Evolutionary conservation across 2,797 vertebrate genomes (phyloP).

Genomic region (Myoxocephalus aenaeus): DNA sequence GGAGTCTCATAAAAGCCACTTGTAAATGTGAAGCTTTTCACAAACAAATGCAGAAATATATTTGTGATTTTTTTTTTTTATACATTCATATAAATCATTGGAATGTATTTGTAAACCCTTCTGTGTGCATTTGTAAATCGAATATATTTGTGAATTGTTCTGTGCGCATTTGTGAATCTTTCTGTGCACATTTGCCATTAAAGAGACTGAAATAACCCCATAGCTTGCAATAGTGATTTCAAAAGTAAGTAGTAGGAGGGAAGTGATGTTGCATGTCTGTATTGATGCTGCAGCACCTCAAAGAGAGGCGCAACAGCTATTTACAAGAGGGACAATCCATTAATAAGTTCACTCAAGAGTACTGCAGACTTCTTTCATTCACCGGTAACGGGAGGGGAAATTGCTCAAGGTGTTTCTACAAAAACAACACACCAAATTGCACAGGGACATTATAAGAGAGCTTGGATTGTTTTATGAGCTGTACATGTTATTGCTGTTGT

Average conservation of each 20-base stretch:
- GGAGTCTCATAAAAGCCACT: too few relatives aligned
- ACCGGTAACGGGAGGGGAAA: constrained; percentile 23
- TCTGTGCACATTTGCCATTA: too few relatives aligned
- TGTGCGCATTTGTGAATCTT: too few relatives aligned
- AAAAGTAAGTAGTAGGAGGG: not conserved
- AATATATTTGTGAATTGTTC: too few relatives aligned
- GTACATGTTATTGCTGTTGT: not conserved
- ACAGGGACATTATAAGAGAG: not conserved
- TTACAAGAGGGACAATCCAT: constrained; percentile 24
- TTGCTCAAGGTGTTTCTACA: constrained; percentile 5
- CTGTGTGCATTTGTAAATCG: too few relatives aligned
- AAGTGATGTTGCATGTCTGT: not conserved
- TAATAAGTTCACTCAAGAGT: constrained; percentile 1
- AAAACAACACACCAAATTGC: not conserved
- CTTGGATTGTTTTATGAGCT: not conserved
- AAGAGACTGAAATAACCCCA: too few relatives aligned
- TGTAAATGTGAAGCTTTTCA: too few relatives aligned
- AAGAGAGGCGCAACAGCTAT: constrained; percentile 22
- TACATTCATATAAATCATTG: too few relatives aligned
- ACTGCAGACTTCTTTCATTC: constrained; percentile 25
- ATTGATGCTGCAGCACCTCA: constrained; percentile 1
- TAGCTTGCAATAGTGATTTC: constrained; percentile 24
- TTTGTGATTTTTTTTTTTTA: too few relatives aligned
- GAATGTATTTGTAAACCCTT: too few relatives aligned
- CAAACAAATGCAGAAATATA: too few relatives aligned